Conservation (phyloP, 2,113 vertebrate genomes). For the Alces alces region DNA sequence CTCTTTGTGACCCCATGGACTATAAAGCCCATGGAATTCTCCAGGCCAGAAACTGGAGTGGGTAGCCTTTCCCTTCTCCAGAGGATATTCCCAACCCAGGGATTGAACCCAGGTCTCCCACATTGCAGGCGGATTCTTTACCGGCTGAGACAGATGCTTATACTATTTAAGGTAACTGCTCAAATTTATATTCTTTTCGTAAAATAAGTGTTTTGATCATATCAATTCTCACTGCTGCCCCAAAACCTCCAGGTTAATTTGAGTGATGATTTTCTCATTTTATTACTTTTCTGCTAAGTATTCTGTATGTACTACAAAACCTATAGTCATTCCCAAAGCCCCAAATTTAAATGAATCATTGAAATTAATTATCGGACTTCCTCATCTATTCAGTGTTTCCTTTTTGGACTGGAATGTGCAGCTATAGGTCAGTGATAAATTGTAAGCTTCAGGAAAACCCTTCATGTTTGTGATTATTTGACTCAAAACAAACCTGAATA, state of each 20-base stretch:
- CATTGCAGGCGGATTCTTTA: not conserved
- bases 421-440: not conserved
- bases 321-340: not conserved
- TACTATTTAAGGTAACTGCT: not conserved
- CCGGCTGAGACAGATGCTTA: not conserved
- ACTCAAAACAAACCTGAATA: not conserved
- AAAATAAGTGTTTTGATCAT: not conserved
- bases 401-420: not conserved
- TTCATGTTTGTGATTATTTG: not conserved
- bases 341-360: not conserved
- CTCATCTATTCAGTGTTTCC: not conserved
- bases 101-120: not conserved
- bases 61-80: not conserved
- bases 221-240: not conserved
- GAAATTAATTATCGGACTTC: not conserved
- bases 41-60: not conserved
- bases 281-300: not conserved
- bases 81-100: not conserved
- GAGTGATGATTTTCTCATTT: not conserved
- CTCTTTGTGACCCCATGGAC: not conserved
- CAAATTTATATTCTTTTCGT: not conserved
- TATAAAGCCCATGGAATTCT: not conserved
- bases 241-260: not conserved
- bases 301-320: not conserved
- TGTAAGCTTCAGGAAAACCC: not conserved